phyloP scores from a whole-genome alignment of 1,140 invertebrate species.

The Ridgeia piscesae region DNA sequence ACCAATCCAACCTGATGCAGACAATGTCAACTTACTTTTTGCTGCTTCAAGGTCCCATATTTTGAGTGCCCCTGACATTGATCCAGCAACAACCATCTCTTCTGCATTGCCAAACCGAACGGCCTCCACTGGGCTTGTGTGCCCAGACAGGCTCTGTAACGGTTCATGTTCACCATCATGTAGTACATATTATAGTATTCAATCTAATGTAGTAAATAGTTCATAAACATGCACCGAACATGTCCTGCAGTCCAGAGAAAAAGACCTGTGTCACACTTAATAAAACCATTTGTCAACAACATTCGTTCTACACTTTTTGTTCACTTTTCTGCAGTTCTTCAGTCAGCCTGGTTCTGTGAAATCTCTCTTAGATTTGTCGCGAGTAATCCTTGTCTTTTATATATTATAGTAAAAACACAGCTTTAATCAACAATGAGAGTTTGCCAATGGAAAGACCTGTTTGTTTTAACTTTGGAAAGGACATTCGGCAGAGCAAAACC shows the following conservation, averaged over 20 bases:
- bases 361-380: too few species aligned
- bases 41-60: slow-evolving; percentile 95
- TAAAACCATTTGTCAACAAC: not conserved
- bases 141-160: slow-evolving; percentile 82
- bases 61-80: slow-evolving; percentile 88
- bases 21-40: slow-evolving; percentile 63
- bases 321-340: too few species aligned
- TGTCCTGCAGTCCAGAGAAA: not conserved
- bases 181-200: too few species aligned
- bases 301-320: not conserved
- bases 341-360: too few species aligned
- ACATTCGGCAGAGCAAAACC: too few species aligned
- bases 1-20: not conserved
- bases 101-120: slow-evolving; percentile 92
- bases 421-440: too few species aligned
- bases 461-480: too few species aligned
- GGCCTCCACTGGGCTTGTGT: slow-evolving; percentile 89
- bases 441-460: too few species aligned
- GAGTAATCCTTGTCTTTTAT: too few species aligned
- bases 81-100: slow-evolving; percentile 93
- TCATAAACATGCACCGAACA: not conserved
- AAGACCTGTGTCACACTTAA: not conserved
- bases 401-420: too few species aligned
- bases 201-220: slow-evolving; percentile 15
- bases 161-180: too few species aligned